A percentile compares a stretch with the other conserved stretches of the same genome.
phyloP scores from a whole-genome alignment of 2,888 invertebrate genomes.

The Octodonta nipae region DNA sequence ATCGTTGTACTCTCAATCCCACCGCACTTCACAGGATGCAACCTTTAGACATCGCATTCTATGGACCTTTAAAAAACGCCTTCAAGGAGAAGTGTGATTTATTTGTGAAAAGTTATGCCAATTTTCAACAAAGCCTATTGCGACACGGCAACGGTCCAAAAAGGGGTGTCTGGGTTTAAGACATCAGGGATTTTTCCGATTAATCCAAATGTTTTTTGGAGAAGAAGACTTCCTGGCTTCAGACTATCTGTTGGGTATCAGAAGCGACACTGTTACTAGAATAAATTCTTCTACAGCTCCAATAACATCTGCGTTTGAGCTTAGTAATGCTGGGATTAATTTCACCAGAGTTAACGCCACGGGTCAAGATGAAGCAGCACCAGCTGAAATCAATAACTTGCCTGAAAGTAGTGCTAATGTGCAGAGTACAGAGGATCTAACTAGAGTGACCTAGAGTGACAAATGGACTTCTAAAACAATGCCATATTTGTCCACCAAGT shows the following conservation, averaged over 20 bases:
- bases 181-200: constrained; percentile 4
- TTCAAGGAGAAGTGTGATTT: constrained; percentile 3
- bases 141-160: constrained; percentile 4
- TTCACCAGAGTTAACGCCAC: no score
- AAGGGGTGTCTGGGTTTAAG: constrained; percentile 7
- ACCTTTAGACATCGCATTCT: constrained; percentile 4
- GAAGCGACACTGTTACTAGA: background rate
- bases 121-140: constrained; percentile 4
- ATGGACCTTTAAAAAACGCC: constrained; percentile 3
- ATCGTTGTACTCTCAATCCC: background rate
- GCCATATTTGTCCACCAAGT: background rate
- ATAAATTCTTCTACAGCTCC: background rate
- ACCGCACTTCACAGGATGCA: constrained; percentile 2
- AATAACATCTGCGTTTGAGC: no score
- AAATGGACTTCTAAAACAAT: background rate
- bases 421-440: no score
- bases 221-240: constrained; percentile 4
- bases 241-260: constrained; percentile 1
- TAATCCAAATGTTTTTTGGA: constrained; percentile 3
- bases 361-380: background rate
- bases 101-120: constrained; percentile 3
- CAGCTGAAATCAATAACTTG: background rate
- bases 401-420: background rate
- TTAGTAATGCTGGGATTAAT: no score
- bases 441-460: no score